These are phyloP conservation scores for Latrodectus elegans DNA, from an alignment of 2,888 invertebrate species.

Conservation along the genomic window DNA sequence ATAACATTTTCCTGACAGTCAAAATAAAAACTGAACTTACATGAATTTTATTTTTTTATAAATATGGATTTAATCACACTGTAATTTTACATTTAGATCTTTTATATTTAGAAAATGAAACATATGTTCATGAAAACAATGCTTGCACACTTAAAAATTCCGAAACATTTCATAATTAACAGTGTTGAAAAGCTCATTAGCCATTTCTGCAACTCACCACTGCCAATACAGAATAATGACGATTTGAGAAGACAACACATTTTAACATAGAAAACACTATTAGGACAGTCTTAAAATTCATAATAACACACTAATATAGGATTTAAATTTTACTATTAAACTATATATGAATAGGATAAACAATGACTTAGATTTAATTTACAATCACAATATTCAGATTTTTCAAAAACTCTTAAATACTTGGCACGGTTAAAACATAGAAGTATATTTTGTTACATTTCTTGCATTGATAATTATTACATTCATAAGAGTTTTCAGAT, in stretches of 20 bases:
- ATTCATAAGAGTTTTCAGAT: neutral
- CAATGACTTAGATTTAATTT: conserved; percentile 42
- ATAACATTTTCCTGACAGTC: too few relatives aligned
- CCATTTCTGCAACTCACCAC: conserved; percentile 27
- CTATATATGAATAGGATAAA: conserved; percentile 16
- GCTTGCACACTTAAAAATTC: neutral
- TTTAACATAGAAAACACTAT: conserved; percentile 21
- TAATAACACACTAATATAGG: conserved; percentile 18
- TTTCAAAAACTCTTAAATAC: conserved; percentile 30
- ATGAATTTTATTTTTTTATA: too few relatives aligned
- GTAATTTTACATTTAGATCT: too few relatives aligned
- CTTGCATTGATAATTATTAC: too few relatives aligned
- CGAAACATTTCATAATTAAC: neutral
- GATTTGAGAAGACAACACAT: conserved; percentile 13
- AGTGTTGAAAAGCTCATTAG: conserved; percentile 36
- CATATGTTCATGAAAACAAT: too few relatives aligned
- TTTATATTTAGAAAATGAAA: too few relatives aligned
- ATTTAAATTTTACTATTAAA: conserved; percentile 14
- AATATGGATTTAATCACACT: too few relatives aligned
- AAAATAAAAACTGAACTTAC: too few relatives aligned
- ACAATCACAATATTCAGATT: conserved; percentile 27
- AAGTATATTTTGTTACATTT: neutral
- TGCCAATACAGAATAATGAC: conserved; percentile 13
- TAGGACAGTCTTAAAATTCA: conserved; percentile 22
- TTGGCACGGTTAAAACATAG: conserved; percentile 25